Evolutionary conservation across 2,113 vertebrate species (phyloP), one percentile per base, ranked within the genome.

Genomic region (Bagarius yarrelli): DNA sequence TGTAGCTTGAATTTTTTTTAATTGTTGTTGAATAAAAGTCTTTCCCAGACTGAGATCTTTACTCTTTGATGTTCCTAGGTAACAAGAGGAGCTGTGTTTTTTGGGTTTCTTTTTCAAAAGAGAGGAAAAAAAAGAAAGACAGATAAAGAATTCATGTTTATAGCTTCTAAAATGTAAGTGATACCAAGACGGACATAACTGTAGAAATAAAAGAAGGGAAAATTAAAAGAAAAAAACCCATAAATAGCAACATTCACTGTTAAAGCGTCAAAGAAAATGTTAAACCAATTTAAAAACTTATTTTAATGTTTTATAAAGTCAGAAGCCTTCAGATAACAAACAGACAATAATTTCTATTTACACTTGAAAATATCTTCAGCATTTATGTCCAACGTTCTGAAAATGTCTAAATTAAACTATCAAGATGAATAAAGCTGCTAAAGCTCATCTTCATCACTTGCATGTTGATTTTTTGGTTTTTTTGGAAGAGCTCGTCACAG

Each of bases 321-420:
- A 18, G 8, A 25, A 50, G n/a, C 40, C 5, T 30, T 52, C 21
- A 30, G 36, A 19, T 25, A 52, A 15, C 5, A 47, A 70, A 47
- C 44, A n/a, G 66, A 1, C 36, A 71, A 52, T 52, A 47, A 52
- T 52, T 71, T 71, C 47, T 14, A 55, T 40, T 47, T 44, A 57
- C 27, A 25, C 16, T 19, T 6, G 27, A 56, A 81, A 40, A 47
- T 52, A 25, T 40, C n/a, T 12, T 15, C 64, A 36, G 75, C 15
- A 52, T 71, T 50, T 71, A 27, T 19, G 14, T 47, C 23, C 23
- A 69, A 1, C 47, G 44, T 71, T 52, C 69, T 59, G 11, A 71
- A 47, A 76, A 64, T 8, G 64, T 36, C 64, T 74, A 19, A 27
- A 59, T 47, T 57, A 52, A 76, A 71, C 71, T 70, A 63, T 78